Evolutionary conservation across 2,113 vertebrate genomes (phyloP).

Genomic region (Chloropsis cyanopogon): DNA sequence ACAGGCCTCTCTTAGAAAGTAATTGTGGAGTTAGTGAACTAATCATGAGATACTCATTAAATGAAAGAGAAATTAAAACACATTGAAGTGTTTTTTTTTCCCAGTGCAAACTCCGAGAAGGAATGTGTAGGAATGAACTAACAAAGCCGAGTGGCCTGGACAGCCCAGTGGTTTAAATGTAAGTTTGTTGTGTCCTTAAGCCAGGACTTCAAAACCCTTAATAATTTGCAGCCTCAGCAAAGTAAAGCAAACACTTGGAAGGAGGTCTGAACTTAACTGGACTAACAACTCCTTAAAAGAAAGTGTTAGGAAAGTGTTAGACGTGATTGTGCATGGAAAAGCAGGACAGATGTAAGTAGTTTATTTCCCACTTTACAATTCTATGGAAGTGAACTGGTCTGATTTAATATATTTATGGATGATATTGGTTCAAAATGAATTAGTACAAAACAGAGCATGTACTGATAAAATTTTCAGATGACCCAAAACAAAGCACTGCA

Average conservation of each 20-base stretch:
- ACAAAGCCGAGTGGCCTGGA: background rate
- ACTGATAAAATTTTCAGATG: background rate
- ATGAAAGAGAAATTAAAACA: background rate
- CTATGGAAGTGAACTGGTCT: background rate
- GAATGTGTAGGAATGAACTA: background rate
- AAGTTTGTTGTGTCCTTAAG: background rate
- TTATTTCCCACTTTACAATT: background rate
- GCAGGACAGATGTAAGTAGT: background rate
- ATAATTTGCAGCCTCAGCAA: background rate
- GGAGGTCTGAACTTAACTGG: background rate
- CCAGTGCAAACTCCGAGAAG: background rate
- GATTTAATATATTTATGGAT: background rate
- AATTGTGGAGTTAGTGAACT: background rate
- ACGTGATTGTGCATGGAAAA: background rate
- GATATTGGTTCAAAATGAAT: background rate
- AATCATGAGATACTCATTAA: background rate
- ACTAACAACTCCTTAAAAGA: background rate
- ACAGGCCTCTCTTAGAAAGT: background rate
- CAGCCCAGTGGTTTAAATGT: background rate
- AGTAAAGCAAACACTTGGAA: background rate
- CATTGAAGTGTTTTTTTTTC: background rate
- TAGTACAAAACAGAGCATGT: background rate
- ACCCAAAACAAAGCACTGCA: background rate
- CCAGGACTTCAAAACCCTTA: background rate
- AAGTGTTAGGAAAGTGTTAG: background rate